Percentiles rank a stretch among this genome's conserved stretches.
Conservation (phyloP, 2,113 vertebrate species). For the Octodon degus region DNA sequence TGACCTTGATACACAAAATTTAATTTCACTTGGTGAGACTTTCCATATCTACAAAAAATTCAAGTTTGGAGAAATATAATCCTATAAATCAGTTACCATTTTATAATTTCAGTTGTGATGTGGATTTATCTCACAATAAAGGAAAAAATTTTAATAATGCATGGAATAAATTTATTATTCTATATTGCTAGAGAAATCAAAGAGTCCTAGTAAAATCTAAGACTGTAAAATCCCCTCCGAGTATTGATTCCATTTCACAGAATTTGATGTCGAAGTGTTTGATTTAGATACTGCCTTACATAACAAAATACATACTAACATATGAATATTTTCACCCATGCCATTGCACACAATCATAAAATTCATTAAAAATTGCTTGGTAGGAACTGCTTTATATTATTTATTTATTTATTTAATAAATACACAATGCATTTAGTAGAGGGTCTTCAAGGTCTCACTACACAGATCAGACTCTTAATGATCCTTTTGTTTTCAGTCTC, state of each 20-base stretch:
- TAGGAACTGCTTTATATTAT: neutral
- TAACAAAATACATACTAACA: neutral
- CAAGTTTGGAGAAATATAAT: neutral
- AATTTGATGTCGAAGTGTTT: neutral
- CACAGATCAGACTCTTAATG: too few species aligned
- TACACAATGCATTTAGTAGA: too few species aligned
- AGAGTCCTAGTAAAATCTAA: neutral
- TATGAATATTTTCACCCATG: neutral
- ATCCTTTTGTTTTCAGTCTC: too few species aligned
- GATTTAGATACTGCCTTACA: neutral
- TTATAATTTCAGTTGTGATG: conserved; percentile 7
- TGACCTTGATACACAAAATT: neutral
- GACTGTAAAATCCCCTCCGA: neutral
- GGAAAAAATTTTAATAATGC: neutral
- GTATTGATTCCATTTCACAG: neutral
- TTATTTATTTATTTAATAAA: too few species aligned
- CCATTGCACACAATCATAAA: neutral
- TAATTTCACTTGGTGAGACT: neutral
- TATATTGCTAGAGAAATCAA: neutral
- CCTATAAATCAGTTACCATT: neutral
- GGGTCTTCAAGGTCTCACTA: too few species aligned
- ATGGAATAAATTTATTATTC: neutral
- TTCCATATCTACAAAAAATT: neutral
- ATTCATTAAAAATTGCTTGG: neutral
- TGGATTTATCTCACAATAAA: neutral